Base-by-base conservation (phyloP, 1,140 invertebrate species). In the Antheraea mylitta region DNA sequence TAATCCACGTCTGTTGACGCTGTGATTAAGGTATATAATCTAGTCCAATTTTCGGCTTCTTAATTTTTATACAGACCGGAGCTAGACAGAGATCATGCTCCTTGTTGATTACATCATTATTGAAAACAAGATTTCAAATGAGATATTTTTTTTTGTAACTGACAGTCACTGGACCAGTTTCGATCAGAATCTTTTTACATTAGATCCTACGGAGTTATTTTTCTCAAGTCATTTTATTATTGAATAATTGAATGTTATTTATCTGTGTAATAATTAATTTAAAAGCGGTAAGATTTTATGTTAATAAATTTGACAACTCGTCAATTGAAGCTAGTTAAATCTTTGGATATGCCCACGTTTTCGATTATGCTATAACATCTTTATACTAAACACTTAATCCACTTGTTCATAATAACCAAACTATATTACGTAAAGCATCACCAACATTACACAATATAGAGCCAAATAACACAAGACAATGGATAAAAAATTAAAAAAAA, bases 61-160 rank as follows among this genome's bases (percentile, higher is more conserved):
- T 61, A 22, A 36, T 16, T 30, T 30, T 61, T 11, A 10, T 30
- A 30, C 4, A 61, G 60, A 61, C 36, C 19, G 60, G 60, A 61
- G 36, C 60, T 61, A 60, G 37, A 19, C 53, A 13, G 45, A 16
- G 11, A 53, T 53, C 45, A 53, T 53, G 45, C 45, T 53, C 6
- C 45, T 53, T 53, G 45, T 6, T 53, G 45, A n/a, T 53, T 53
- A 53, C 45, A n/a, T 53, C 45, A 53, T 53, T 16, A 53, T 13
- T 53, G 45, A 53, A 53, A 53, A 53, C 45, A 53, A 53, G 45
- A 53, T 53, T 53, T 53, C 45, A 53, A 53, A 53, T 53, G 10
- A 53, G 45, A 7, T 42, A 9, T 53, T 13, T 53, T 53, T 53
- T 53, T 53, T 53, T 53, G 16, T 53, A 42, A 53, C 45, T n/a